Conservation (phyloP, 2,113 vertebrate species). For the Alethe castanea region DNA sequence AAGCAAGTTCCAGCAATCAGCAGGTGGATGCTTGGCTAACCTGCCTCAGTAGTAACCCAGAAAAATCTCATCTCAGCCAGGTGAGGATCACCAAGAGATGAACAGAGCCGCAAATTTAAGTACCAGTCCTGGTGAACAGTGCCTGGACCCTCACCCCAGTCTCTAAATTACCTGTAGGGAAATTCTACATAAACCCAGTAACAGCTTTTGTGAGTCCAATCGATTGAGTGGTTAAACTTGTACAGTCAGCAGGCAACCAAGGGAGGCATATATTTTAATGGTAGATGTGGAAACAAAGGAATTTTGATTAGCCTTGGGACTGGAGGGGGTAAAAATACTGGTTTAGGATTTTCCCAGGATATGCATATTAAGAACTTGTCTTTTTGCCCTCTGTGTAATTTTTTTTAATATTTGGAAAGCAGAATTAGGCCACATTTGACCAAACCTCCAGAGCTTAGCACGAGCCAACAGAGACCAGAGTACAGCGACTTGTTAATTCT, state of each 20-base stretch:
- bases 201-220: not conserved
- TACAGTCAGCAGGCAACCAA: slow-evolving; percentile 40
- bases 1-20: not conserved
- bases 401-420: slow-evolving; percentile 58
- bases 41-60: not conserved
- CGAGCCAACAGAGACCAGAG: not conserved
- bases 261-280: slow-evolving; percentile 48
- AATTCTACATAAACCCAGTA: not conserved
- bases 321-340: slow-evolving; percentile 47
- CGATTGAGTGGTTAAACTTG: slow-evolving; percentile 35
- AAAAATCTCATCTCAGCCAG: not conserved
- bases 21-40: not conserved
- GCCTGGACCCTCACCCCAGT: not conserved
- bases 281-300: slow-evolving; percentile 56
- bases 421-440: slow-evolving; percentile 59
- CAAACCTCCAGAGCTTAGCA: slow-evolving; percentile 48
- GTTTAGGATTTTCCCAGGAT: slow-evolving; percentile 57
- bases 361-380: slow-evolving; percentile 57
- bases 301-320: slow-evolving; percentile 55
- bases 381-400: slow-evolving; percentile 60
- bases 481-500: slow-evolving; percentile 34
- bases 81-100: not conserved
- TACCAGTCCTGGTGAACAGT: not conserved
- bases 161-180: not conserved
- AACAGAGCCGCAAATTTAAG: not conserved